Base-by-base conservation (phyloP, 2,888 invertebrate species). In the Cheilosia scutellata region DNA sequence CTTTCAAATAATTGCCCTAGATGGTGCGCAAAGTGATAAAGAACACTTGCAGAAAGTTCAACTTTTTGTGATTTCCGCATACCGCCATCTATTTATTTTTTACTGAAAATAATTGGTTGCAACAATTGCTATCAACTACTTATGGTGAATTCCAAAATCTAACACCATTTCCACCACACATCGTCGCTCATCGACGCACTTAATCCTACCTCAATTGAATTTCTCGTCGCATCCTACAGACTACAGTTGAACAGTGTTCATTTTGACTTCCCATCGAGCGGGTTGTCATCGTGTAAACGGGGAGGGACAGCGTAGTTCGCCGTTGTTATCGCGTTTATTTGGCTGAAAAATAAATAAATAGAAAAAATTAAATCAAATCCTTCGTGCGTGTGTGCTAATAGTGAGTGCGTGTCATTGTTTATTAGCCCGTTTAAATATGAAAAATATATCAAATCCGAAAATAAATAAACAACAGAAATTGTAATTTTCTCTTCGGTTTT, bases 311-410 rank as follows among this genome's bases (percentile, higher is more conserved):
- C 58, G 44, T 27, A 49, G 33, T 49, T 58, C 58, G 71, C 58
- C 71, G 71, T 71, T 71, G 53, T 72, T 53, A 44, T 55, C 74
- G 63, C 62, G 53, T 62, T 74, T 74, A 37, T 74, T 62, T 55
- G 51, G 53, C 63, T 72, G 9, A 33, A 16, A 31, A 27, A n/a
- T 29, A 31, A 57, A 53, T 7, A 62, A 44, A 25, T 20, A 65
- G 20, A 74, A 53, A 27, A 25, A 58, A 9, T 25, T 9, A 33
- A 33, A 7, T 27, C 20, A 27, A 49, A 44, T 44, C 11, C 13
- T 16, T 65, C n/a, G 4, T 51, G 27, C 51, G 7, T 42, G 29
- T 53, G 53, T 51, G 13, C 31, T 49, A 5, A 0, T 31, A 31
- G 40, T 55, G 20, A 20, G 53, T 42, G 42, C 2, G 16, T 42